A percentile compares a stretch with the other conserved stretches of the same genome.
Evolutionary conservation across 2,113 vertebrate genomes (phyloP).

Genomic region (Craseonycteris thonglongyai): DNA sequence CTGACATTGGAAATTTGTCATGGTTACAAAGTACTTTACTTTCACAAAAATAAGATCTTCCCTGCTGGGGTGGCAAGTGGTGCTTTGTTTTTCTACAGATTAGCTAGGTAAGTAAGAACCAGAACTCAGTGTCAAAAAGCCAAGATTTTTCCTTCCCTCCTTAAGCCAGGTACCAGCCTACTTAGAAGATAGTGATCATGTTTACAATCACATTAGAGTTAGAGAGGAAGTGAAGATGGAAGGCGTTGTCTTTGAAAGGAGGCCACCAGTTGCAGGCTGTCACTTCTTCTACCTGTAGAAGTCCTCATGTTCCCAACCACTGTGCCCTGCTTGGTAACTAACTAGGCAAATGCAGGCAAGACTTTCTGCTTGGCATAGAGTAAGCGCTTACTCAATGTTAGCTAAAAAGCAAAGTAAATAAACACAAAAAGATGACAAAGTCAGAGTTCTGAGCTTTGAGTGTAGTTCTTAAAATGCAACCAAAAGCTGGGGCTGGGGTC

Average conservation of each 20-base stretch:
- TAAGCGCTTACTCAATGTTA: background rate
- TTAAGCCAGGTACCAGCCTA: background rate
- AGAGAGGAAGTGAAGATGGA: background rate
- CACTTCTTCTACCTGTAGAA: background rate
- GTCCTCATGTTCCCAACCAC: background rate
- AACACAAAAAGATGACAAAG: background rate
- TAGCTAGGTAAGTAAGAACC: slow-evolving; percentile 19
- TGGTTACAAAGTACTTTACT: slow-evolving; percentile 54
- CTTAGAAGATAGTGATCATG: background rate
- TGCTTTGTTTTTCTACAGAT: slow-evolving; percentile 23
- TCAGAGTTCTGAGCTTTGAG: background rate
- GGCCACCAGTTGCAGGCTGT: background rate
- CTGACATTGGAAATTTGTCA: slow-evolving; percentile 19
- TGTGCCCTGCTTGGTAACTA: background rate
- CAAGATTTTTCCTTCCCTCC: background rate
- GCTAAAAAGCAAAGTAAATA: background rate
- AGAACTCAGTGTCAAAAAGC: background rate
- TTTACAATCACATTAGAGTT: background rate
- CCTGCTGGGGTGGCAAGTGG: background rate
- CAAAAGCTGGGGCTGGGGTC: background rate
- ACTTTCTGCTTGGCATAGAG: background rate
- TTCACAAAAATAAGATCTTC: slow-evolving; percentile 62
- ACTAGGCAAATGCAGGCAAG: background rate
- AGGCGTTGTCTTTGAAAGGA: background rate
- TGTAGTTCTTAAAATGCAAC: background rate